Evolutionary conservation across 2,113 vertebrate species (phyloP).

Genomic region (Melanerpes formicivorus): DNA sequence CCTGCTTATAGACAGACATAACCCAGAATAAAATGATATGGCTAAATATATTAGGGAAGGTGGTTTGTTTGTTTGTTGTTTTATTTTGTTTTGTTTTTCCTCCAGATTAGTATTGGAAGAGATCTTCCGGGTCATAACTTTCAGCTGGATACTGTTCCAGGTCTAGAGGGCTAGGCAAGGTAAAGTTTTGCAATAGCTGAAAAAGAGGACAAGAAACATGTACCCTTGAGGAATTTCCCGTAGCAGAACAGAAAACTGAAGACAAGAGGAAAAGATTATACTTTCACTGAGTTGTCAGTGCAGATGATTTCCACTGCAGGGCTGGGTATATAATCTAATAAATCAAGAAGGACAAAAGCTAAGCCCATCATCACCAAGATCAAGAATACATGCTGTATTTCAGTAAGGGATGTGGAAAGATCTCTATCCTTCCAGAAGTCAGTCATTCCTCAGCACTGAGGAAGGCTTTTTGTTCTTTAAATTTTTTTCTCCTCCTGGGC

Average conservation of each 20-base stretch:
- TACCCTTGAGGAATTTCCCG: background rate
- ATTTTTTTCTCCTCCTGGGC: background rate
- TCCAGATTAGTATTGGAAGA: background rate
- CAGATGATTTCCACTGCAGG: background rate
- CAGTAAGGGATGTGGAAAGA: background rate
- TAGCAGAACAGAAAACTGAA: background rate
- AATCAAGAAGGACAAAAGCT: background rate
- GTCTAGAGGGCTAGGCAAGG: background rate
- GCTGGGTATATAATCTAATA: background rate
- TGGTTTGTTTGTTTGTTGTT: background rate
- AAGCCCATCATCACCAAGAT: background rate
- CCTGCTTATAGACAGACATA: background rate
- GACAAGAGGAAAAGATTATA: background rate
- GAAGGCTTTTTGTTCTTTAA: background rate
- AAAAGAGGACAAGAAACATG: background rate
- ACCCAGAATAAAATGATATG: background rate
- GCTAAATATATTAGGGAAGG: background rate
- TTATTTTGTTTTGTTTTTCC: background rate
- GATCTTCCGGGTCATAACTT: background rate
- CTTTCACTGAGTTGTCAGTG: background rate
- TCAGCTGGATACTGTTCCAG: fast-evolving
- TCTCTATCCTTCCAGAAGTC: background rate
- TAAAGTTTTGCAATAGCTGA: background rate
- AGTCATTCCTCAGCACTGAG: background rate
- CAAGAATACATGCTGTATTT: background rate